phyloP scores from a whole-genome alignment of 2,888 invertebrate genomes.

The Eurytoma californica region DNA sequence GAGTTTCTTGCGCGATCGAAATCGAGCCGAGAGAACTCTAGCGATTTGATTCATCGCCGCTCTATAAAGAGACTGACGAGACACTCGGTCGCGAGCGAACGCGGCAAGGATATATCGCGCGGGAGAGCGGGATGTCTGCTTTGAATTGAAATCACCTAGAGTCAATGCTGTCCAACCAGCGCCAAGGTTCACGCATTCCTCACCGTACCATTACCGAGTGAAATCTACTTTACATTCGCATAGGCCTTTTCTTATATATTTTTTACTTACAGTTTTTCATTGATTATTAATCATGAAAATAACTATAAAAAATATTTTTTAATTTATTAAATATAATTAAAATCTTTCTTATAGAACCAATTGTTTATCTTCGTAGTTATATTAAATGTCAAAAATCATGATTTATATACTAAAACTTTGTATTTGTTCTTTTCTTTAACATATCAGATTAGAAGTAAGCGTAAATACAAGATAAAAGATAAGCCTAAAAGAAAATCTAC shows the following conservation, averaged over 20 bases:
- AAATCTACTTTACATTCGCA: conserved; percentile 30
- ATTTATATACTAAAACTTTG: too few species aligned
- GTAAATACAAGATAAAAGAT: too few species aligned
- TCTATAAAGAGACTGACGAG: conserved; percentile 15
- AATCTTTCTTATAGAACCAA: too few species aligned
- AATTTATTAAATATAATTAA: too few species aligned
- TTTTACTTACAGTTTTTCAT: not conserved
- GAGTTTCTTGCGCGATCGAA: conserved; percentile 15
- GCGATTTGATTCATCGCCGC: conserved; percentile 33
- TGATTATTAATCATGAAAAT: too few species aligned
- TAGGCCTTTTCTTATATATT: not conserved
- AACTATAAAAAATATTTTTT: too few species aligned
- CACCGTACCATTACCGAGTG: conserved; percentile 31
- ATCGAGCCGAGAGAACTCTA: not conserved
- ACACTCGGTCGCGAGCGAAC: not conserved
- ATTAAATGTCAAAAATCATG: too few species aligned
- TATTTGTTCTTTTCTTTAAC: too few species aligned
- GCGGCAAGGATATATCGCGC: conserved; percentile 13
- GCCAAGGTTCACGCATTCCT: conserved; percentile 47
- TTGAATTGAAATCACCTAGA: conserved; percentile 43
- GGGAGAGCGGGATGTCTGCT: conserved; percentile 16
- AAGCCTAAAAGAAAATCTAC: too few species aligned
- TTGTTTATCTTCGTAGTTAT: too few species aligned
- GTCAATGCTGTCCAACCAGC: not conserved
- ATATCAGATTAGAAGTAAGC: too few species aligned